Conservation (phyloP, 2,113 vertebrate species). For the Falco punctatus region DNA sequence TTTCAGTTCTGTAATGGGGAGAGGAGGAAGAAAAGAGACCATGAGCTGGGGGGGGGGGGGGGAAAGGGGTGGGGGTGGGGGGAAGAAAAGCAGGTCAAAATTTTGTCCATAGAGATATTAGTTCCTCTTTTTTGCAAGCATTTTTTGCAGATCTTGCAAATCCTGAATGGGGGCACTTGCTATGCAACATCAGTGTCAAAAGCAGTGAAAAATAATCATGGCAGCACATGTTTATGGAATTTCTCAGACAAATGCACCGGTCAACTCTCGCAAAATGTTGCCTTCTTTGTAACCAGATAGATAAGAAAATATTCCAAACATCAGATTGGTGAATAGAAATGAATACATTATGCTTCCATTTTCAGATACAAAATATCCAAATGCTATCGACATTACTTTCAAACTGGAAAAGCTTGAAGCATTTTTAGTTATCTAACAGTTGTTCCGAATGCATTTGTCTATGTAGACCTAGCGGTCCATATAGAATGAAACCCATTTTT, state of each 20-base stretch:
- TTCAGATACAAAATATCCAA: neutral
- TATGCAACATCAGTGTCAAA: neutral
- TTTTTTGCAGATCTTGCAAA: neutral
- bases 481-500: neutral
- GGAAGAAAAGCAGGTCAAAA: neutral
- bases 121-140: neutral
- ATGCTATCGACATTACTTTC: neutral
- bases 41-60: neutral
- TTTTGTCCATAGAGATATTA: neutral
- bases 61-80: too few species aligned
- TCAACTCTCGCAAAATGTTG: neutral
- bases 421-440: neutral
- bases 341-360: neutral
- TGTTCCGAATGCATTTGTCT: neutral
- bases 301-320: neutral
- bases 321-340: neutral
- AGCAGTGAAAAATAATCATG: neutral
- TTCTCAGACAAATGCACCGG: neutral
- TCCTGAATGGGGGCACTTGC: neutral
- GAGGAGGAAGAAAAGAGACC: too few species aligned
- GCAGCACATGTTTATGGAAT: neutral
- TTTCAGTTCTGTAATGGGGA: neutral
- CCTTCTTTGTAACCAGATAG: neutral
- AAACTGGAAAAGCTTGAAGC: neutral
- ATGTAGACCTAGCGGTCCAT: neutral